Conservation (phyloP, 2,797 vertebrate genomes). For the Eutrigla gurnardus region DNA sequence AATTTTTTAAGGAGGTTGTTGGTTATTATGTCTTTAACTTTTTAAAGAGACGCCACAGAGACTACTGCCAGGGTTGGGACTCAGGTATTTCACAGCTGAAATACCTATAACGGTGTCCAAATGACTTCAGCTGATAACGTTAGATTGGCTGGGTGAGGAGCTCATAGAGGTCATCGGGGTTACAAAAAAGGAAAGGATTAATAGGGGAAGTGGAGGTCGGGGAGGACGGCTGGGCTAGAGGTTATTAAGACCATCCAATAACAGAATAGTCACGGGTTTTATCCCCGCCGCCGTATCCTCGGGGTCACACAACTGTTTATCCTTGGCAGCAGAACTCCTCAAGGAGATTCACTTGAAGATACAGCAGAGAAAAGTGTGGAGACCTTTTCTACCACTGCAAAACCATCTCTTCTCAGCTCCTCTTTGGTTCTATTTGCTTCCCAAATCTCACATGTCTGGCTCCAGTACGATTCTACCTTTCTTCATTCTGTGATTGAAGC, state of each 20-base stretch:
- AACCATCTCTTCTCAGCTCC: background rate
- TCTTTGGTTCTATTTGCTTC: background rate
- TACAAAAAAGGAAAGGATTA: constrained; percentile 47
- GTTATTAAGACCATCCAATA: constrained; percentile 40
- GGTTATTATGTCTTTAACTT: no score
- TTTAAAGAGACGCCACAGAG: background rate
- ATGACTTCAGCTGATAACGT: constrained; percentile 39
- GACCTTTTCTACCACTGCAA: background rate
- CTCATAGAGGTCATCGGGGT: constrained; percentile 30
- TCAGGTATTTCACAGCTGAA: constrained; percentile 29
- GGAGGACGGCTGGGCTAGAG: constrained; percentile 8
- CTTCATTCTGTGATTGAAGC: no score
- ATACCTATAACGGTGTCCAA: constrained; percentile 13
- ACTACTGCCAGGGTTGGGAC: background rate
- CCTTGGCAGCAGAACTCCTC: background rate
- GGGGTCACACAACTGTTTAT: constrained; percentile 3
- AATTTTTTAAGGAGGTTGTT: no score
- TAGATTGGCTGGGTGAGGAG: constrained; percentile 21
- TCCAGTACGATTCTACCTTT: no score
- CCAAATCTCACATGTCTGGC: background rate
- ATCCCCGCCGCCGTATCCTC: constrained; percentile 7
- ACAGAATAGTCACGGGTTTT: constrained; percentile 26
- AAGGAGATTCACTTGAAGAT: constrained; percentile 4
- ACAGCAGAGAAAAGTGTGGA: background rate
- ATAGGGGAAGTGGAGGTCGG: constrained; percentile 21